These are phyloP conservation scores for Macquaria australasica DNA, from an alignment of 2,113 vertebrate genomes.

Conservation along the genomic window DNA sequence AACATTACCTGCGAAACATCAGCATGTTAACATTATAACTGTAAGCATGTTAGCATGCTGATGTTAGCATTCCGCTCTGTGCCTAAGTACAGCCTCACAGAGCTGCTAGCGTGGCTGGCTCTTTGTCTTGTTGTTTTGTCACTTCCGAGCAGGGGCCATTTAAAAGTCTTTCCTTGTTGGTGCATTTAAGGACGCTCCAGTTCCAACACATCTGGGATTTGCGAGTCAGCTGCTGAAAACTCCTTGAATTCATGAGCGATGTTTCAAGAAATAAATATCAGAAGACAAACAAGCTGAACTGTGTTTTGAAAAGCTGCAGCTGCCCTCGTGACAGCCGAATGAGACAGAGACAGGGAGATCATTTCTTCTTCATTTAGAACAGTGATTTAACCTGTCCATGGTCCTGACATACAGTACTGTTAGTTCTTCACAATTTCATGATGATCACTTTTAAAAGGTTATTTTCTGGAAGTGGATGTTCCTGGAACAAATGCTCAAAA, in stretches of 20 bases:
- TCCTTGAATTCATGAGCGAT: background rate
- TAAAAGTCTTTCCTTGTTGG: background rate
- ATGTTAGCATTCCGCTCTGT: background rate
- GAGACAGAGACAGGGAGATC: background rate
- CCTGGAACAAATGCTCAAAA: background rate
- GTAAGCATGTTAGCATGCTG: background rate
- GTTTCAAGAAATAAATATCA: background rate
- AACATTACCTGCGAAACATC: background rate
- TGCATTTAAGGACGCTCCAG: background rate
- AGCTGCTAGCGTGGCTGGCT: background rate
- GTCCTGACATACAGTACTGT: background rate
- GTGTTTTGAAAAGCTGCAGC: conserved; percentile 3
- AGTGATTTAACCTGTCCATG: background rate
- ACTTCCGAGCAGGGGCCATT: background rate
- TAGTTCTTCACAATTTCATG: background rate
- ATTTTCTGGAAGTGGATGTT: background rate
- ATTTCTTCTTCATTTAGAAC: background rate
- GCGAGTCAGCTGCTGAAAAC: background rate
- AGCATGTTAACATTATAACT: background rate
- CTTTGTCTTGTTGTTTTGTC: background rate
- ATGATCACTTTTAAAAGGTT: background rate
- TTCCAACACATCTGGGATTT: background rate
- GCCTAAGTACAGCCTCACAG: background rate
- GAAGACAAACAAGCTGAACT: background rate
- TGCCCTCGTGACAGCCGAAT: background rate